Evolutionary conservation across 2,113 vertebrate species (phyloP), one percentile per base, ranked within the genome.

Genomic region (Cygnus atratus): DNA sequence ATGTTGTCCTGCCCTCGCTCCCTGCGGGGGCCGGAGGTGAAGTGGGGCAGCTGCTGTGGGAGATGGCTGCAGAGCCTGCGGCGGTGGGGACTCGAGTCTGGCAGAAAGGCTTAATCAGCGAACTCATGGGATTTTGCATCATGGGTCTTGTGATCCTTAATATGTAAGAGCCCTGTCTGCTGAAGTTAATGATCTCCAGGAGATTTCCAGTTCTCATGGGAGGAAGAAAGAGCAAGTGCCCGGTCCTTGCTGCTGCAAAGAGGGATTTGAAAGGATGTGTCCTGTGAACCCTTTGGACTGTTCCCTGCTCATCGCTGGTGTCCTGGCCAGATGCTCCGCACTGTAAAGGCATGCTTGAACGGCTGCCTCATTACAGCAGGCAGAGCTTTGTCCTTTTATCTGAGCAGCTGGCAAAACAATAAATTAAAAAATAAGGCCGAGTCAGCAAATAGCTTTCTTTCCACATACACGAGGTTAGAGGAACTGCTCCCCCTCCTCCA

Each of bases 401-500:
- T 35, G 31, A 91, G 88, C 93, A 97, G 93, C 88, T 96, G 91
- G 88, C 90, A 91, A 94, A 96, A 96, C 93, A 96, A 94, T 94
- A 94, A 79, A 95, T 92, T 72, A 59, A 88, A 87, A 95, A 91
- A 84, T 86, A 74, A 78, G 79, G 44, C 58, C 17, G 84, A 92
- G 74, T 97, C 96, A 97, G 96, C 96, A 92, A 87, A 96, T 92
- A 93, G 41, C 81, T 96, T 94, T 82, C 80, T 94, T 92, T 81
- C 70, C 43, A 65, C 62, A 73, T 79, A 22, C 14, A 22, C 2
- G 3, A 82, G 88, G 84, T 96, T 94, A 93, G 95, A 93, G 93
- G 96, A 96, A 96, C 91, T 95, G 43, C 77, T 68, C 31, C n/a
- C 62, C 82, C 70, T 95, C 80, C 84, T 95, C 86, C 81, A 76